phyloP scores from a whole-genome alignment of 2,888 invertebrate species.

The Drepana falcataria region DNA sequence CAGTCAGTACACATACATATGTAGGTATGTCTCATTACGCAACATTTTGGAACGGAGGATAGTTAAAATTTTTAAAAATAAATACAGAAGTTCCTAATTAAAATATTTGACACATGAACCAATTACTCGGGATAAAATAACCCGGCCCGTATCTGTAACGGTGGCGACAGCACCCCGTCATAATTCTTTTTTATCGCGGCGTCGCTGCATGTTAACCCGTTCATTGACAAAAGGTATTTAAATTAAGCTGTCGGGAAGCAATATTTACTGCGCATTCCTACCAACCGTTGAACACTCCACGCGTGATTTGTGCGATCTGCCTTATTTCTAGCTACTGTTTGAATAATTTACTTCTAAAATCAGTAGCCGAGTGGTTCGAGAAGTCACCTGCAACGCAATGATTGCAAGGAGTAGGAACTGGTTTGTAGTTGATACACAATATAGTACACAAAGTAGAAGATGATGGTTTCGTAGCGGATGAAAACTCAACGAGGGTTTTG shows the following conservation, averaged over 20 bases:
- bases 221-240: conserved; percentile 79
- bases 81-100: conserved; percentile 46
- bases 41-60: too few species aligned
- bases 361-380: too few species aligned
- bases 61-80: not conserved
- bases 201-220: conserved; percentile 68
- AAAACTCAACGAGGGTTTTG: too few species aligned
- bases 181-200: conserved; percentile 73
- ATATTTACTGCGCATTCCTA: conserved; percentile 69
- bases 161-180: conserved; percentile 54
- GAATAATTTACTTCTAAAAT: too few species aligned
- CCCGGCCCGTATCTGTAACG: conserved; percentile 31
- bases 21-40: too few species aligned
- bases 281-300: conserved; percentile 48
- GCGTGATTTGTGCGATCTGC: conserved; percentile 35
- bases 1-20: too few species aligned
- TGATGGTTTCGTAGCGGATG: too few species aligned
- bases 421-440: too few species aligned
- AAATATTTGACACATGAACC: conserved; percentile 65
- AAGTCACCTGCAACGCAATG: too few species aligned
- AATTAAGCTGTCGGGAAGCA: conserved; percentile 72
- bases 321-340: conserved; percentile 15
- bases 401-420: too few species aligned
- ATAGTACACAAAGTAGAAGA: too few species aligned
- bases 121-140: conserved; percentile 54